Evolutionary conservation across 2,113 vertebrate species (phyloP).

Genomic region (Entomyzon cyanotis): DNA sequence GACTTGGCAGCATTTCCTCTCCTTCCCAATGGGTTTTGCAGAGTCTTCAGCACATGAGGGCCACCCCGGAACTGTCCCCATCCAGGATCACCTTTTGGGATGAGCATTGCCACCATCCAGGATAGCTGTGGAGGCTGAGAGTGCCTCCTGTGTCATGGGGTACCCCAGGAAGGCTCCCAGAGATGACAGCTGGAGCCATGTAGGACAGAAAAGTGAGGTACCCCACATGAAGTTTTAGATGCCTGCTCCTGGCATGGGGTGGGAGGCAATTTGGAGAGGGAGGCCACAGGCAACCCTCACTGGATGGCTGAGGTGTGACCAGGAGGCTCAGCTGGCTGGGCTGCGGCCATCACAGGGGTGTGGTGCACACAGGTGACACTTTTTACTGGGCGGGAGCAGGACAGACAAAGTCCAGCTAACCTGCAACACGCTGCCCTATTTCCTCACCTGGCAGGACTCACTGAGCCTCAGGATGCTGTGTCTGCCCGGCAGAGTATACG

Average conservation of each 20-base stretch:
- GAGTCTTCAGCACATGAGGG: accelerated
- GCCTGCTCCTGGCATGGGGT: background rate
- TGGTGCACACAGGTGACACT: background rate
- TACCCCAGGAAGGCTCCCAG: background rate
- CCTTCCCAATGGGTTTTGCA: accelerated
- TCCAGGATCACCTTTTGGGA: background rate
- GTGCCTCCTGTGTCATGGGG: background rate
- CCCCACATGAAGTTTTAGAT: background rate
- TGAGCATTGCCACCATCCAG: background rate
- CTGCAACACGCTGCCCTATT: background rate
- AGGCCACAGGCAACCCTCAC: background rate
- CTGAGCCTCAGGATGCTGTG: accelerated
- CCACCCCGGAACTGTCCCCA: background rate
- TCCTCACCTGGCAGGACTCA: background rate
- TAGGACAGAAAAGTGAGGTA: accelerated
- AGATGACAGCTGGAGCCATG: background rate
- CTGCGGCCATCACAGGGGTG: background rate
- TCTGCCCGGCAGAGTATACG: background rate
- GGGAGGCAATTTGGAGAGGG: accelerated
- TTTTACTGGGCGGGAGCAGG: background rate
- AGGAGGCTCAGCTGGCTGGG: background rate
- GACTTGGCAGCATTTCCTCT: background rate
- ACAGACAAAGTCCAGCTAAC: background rate
- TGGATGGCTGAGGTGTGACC: accelerated
- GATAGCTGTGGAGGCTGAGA: background rate